phyloP scores from a whole-genome alignment of 2,113 vertebrate species.

The Oxyura jamaicensis region DNA sequence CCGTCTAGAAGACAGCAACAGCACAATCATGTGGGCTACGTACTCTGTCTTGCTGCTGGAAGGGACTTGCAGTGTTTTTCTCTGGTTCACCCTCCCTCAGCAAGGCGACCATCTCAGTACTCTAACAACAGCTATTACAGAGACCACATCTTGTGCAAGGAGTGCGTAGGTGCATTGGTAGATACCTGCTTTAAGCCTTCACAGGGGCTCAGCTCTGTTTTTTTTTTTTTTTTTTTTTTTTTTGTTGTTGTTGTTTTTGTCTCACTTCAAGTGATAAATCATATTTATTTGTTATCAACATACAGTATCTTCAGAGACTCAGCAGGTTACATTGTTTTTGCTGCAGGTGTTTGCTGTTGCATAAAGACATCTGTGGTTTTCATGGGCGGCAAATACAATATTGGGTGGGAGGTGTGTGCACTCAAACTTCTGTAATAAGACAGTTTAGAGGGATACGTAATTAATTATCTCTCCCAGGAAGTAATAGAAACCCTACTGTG shows the following conservation, averaged over 20 bases:
- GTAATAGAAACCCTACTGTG: background rate
- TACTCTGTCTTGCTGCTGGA: background rate
- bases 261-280: background rate
- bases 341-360: background rate
- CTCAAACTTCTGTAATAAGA: background rate
- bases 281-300: background rate
- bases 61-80: background rate
- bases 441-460: background rate
- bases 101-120: background rate
- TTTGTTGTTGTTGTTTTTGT: background rate
- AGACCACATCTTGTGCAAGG: background rate
- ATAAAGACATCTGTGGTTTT: background rate
- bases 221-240: too few species aligned
- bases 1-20: slow-evolving; percentile 6
- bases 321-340: background rate
- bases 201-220: background rate
- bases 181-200: background rate
- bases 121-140: background rate
- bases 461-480: background rate
- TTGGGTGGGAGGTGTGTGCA: fast-evolving
- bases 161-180: background rate
- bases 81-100: background rate
- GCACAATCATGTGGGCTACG: background rate
- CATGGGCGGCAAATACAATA: background rate
- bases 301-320: background rate